Conservation (phyloP, 1,140 invertebrate genomes). For the Sipha flava region DNA sequence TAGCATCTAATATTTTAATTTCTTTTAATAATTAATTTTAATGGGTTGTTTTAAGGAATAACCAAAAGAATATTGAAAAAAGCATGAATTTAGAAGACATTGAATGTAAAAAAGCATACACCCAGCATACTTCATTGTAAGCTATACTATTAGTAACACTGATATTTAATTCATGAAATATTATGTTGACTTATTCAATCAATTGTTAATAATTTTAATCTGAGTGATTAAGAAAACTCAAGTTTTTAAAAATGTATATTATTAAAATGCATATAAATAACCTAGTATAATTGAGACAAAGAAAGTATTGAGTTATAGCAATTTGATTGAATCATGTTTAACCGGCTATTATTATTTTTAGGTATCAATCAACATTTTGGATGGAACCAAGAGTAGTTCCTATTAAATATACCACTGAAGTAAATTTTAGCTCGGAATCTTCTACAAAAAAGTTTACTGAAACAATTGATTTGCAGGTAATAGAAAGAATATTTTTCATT, state of each 20-base stretch:
- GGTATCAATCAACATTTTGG: constrained; percentile 27
- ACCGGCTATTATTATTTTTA: no score
- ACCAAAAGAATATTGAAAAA: background rate
- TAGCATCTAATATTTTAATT: background rate
- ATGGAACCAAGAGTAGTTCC: constrained; percentile 17
- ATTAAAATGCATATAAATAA: no score
- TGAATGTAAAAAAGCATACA: background rate
- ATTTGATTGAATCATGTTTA: no score
- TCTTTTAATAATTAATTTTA: background rate
- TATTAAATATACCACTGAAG: constrained; percentile 5
- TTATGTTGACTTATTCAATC: no score
- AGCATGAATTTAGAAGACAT: background rate
- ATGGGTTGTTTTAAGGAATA: background rate
- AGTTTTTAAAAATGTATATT: no score
- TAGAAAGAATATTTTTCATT: background rate
- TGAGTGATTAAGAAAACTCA: no score
- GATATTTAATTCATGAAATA: no score
- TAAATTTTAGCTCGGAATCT: background rate
- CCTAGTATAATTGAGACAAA: no score
- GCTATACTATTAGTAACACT: background rate
- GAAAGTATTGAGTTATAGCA: no score
- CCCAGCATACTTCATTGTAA: background rate
- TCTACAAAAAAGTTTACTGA: background rate
- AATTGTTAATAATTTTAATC: no score
- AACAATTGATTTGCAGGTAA: constrained; percentile 16